Evolutionary conservation across 1,140 invertebrate genomes (phyloP).

Genomic region (Helicoverpa zea): DNA sequence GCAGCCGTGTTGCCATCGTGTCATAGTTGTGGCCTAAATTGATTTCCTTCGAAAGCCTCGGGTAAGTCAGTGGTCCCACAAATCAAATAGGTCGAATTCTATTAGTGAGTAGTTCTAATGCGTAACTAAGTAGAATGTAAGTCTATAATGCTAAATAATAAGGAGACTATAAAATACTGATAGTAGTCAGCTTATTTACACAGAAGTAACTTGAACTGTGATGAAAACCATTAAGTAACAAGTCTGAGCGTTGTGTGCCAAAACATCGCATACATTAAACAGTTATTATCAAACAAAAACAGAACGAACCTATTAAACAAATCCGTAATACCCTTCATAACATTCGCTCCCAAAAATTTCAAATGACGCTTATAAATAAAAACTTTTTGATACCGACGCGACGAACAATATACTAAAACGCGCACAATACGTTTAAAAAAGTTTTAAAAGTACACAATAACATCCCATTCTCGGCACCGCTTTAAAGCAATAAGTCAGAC

Average conservation of each 20-base stretch:
- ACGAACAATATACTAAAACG: slow-evolving; percentile 40
- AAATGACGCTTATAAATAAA: slow-evolving; percentile 32
- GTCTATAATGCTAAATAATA: too few relatives aligned
- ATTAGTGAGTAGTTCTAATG: slow-evolving; percentile 10
- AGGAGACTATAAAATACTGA: too few relatives aligned
- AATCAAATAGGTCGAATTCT: slow-evolving; percentile 23
- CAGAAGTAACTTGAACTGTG: too few relatives aligned
- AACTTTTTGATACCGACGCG: slow-evolving; percentile 30
- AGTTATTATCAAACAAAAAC: slow-evolving; percentile 2
- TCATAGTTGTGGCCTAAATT: slow-evolving; percentile 46
- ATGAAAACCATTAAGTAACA: too few relatives aligned
- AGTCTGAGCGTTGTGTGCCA: too few relatives aligned
- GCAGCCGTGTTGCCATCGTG: slow-evolving; percentile 41
- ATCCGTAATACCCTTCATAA: slow-evolving; percentile 14
- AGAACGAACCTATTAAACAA: not conserved
- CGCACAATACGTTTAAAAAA: slow-evolving; percentile 46
- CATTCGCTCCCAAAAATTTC: slow-evolving; percentile 6
- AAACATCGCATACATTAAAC: not conserved
- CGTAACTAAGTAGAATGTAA: not conserved
- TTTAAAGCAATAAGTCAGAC: slow-evolving; percentile 64
- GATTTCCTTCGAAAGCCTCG: slow-evolving; percentile 28
- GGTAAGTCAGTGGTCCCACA: slow-evolving; percentile 28
- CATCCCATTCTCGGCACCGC: slow-evolving; percentile 32
- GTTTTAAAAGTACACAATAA: slow-evolving; percentile 45
- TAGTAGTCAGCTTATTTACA: too few relatives aligned